Base-by-base conservation (phyloP, 2,113 vertebrate species). In the Seriola rivoliana region DNA sequence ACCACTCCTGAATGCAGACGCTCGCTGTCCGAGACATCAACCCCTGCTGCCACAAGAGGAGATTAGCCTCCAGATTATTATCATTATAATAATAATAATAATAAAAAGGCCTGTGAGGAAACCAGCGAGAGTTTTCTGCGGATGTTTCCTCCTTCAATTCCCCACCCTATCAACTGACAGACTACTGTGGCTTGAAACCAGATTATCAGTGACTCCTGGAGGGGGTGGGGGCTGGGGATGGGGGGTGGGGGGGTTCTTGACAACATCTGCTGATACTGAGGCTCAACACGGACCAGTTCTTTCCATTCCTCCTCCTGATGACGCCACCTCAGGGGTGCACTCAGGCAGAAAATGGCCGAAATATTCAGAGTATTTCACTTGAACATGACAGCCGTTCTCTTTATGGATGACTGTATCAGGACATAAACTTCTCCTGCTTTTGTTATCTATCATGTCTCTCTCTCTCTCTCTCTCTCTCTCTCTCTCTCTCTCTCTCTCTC, bases 1-100 rank as follows among this genome's bases (percentile, higher is more conserved):
- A 34, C 32, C 54, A 42, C 36, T 78, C 25, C 34, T 58, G 1
- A 40, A 25, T 44, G 57, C 78, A 21, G 66, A 29, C 36, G 40
- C 42, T 44, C n/a, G 8, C 44, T 50, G 23, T 58, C 44, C 57
- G 34, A 62, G 17, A 42, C 11, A 3, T 34, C 8, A 4, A 1
- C 14, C 69, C 13, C 2, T 67, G 13, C 46, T 40, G 42, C 17
- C 71, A 65, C 54, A 23, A 46, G 29, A 29, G 21, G 52, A 76
- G 57, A 86, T 86, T 73, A 73, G 73, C 70, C 44, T 67, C 4
- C 2, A 19, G 72, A 85, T 88, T 80, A 86, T 60, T 8, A 42
- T 42, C 9, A 42, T 42, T 42, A 6, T 6, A 5, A 36, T 36
- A 5, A 6, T 6, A 5, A 36, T 36, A 5, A 42, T 42, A 42